Base-by-base conservation (phyloP, 1,140 invertebrate genomes). In the Notospermus geniculatus region DNA sequence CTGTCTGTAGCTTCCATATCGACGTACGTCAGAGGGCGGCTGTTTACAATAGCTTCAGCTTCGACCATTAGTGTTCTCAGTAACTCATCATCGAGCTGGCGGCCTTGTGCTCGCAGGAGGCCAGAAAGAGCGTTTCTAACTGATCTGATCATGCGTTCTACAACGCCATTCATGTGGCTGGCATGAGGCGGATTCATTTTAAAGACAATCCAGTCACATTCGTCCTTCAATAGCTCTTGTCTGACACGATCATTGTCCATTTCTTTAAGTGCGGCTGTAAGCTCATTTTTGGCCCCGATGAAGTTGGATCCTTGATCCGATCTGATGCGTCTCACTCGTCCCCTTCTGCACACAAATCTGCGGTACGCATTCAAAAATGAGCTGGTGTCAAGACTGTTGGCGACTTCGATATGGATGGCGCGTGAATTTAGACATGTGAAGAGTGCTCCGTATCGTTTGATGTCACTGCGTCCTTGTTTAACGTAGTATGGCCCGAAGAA, bases 401-500 rank as follows among this genome's bases (percentile, higher is more conserved):
- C 27, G n/a, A 36, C n/a, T n/a, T 57, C 55, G 19, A 30, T 57
- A 25, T 30, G 55, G 17, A 57, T 57, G 19, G 27, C 55, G 2
- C 32, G 27, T n/a, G 55, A 25, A 7, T 5, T 11, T n/a, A n/a
- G n/a, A n/a, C n/a, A n/a, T n/a, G n/a, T n/a, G n/a, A n/a, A n/a
- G n/a, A n/a, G n/a, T n/a, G n/a, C 2, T 46, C 54, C 56, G 11
- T 58, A 52, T 2, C 2, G 50, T 32, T 62, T 60, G 22, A 52
- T 43, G 52, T 54, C 27, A 17, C 25, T 60, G 7, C 45, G n/a
- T 19, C n/a, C 32, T 9, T 45, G 19, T 39, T 58, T 58, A 28
- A 56, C 46, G 22, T 30, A 17, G 52, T 41, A 62, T 2, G 60
- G 63, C 28, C 60, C 54, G 54, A 63, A 63, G 36, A 22, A 62